Evolutionary conservation across 2,888 invertebrate species (phyloP).

Genomic region (Ditula angustiorana): DNA sequence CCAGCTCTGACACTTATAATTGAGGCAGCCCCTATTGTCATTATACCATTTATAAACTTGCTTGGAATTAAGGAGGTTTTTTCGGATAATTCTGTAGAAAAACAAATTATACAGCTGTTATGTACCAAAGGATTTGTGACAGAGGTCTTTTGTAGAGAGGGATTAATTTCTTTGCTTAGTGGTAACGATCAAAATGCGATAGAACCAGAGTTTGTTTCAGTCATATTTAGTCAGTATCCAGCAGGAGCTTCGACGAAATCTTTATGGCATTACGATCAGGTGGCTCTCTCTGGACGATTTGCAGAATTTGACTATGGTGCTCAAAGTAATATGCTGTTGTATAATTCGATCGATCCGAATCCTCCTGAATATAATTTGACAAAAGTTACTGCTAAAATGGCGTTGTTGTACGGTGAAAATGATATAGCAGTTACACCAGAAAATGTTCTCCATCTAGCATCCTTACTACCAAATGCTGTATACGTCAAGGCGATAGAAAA

Average conservation of each 20-base stretch:
- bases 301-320: slow-evolving; percentile 6
- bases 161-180: background rate
- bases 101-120: background rate
- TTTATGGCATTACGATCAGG: slow-evolving; percentile 15
- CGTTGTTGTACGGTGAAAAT: slow-evolving; percentile 15
- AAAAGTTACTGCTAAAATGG: slow-evolving; percentile 7
- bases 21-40: background rate
- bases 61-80: slow-evolving; percentile 15
- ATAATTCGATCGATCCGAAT: background rate
- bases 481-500: background rate
- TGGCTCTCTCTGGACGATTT: slow-evolving; percentile 13
- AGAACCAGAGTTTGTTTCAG: slow-evolving; percentile 14
- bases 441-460: background rate
- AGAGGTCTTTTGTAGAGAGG: background rate
- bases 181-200: slow-evolving; percentile 11
- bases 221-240: background rate
- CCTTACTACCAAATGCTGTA: slow-evolving; percentile 9
- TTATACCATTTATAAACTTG: background rate
- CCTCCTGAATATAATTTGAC: slow-evolving; percentile 25
- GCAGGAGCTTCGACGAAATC: slow-evolving; percentile 13
- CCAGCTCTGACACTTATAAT: background rate
- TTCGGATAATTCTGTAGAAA: background rate
- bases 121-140: slow-evolving; percentile 5
- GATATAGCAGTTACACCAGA: slow-evolving; percentile 3
- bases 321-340: background rate